Percentiles rank a stretch among this genome's conserved stretches.
These are phyloP conservation scores for Sebastes diploproa DNA, from an alignment of 2,797 vertebrate species.

Conservation along the genomic window DNA sequence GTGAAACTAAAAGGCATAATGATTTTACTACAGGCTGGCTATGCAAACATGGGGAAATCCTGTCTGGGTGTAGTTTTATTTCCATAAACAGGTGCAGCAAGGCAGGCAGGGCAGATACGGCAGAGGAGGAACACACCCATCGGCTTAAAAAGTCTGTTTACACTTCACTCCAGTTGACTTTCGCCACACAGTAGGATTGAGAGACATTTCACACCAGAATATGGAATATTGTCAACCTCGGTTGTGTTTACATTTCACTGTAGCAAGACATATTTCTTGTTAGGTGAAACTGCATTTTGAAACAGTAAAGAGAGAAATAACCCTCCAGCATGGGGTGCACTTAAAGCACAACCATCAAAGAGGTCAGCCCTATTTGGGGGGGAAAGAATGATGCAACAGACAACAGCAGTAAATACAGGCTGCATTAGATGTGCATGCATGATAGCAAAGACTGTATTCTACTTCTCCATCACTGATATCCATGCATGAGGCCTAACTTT, in stretches of 20 bases:
- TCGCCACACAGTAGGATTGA: background rate
- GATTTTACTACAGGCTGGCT: slow-evolving; percentile 34
- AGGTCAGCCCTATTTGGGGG: background rate
- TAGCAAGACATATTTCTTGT: background rate
- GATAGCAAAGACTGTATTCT: too few species aligned
- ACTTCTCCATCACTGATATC: background rate
- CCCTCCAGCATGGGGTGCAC: slow-evolving; percentile 12
- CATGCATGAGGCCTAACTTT: background rate
- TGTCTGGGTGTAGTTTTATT: slow-evolving; percentile 4
- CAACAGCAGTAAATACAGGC: background rate
- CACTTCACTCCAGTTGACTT: slow-evolving; percentile 2
- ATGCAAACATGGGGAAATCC: slow-evolving; percentile 51
- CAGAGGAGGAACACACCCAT: slow-evolving; percentile 51
- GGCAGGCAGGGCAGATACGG: slow-evolving; percentile 23
- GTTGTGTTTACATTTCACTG: background rate
- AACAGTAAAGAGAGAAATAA: background rate
- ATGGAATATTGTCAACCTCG: background rate
- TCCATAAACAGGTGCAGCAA: slow-evolving; percentile 60
- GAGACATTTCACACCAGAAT: background rate
- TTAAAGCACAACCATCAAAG: background rate
- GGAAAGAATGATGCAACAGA: slow-evolving; percentile 32
- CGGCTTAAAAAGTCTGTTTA: slow-evolving; percentile 23
- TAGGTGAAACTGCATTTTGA: background rate
- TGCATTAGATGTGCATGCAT: background rate
- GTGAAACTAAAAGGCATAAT: background rate